A percentile compares a stretch with the other conserved stretches of the same genome.
These are phyloP conservation scores for Panthera tigris DNA, from an alignment of 2,113 vertebrate genomes.

Conservation along the genomic window DNA sequence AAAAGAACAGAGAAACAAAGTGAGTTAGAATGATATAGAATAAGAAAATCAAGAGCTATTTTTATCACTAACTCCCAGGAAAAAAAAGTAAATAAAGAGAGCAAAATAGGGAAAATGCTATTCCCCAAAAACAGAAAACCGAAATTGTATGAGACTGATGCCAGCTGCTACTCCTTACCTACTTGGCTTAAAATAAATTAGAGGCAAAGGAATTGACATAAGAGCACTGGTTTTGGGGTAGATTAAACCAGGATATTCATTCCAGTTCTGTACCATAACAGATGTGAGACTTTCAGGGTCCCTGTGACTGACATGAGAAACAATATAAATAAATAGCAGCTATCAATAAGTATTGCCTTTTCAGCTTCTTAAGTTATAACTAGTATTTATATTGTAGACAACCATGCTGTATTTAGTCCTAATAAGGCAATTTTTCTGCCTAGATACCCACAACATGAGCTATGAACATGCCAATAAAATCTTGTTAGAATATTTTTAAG, in stretches of 20 bases:
- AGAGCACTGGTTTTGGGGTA: not conserved
- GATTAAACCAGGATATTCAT: not conserved
- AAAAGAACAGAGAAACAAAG: not conserved
- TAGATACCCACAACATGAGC: not conserved
- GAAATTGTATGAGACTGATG: not conserved
- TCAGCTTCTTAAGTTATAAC: not conserved
- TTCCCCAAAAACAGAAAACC: constrained; percentile 15
- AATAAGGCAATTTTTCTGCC: constrained; percentile 28
- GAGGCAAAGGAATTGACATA: not conserved
- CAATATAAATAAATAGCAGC: not conserved
- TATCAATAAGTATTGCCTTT: not conserved
- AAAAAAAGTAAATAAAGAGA: not conserved
- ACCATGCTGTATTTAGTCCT: constrained; percentile 7
- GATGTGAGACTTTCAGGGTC: not conserved
- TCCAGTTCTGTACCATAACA: not conserved
- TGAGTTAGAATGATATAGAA: not conserved
- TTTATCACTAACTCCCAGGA: not conserved
- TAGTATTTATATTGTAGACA: not conserved
- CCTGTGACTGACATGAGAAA: not conserved
- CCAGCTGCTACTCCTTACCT: not conserved
- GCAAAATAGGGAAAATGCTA: not conserved
- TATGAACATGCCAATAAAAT: constrained; percentile 33
- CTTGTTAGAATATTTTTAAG: not conserved
- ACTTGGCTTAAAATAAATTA: constrained; percentile 6
- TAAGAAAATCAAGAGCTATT: not conserved